Percentiles rank a stretch among this genome's conserved stretches.
These are phyloP conservation scores for Halictus ligatus DNA, from an alignment of 2,888 invertebrate species.

Conservation along the genomic window DNA sequence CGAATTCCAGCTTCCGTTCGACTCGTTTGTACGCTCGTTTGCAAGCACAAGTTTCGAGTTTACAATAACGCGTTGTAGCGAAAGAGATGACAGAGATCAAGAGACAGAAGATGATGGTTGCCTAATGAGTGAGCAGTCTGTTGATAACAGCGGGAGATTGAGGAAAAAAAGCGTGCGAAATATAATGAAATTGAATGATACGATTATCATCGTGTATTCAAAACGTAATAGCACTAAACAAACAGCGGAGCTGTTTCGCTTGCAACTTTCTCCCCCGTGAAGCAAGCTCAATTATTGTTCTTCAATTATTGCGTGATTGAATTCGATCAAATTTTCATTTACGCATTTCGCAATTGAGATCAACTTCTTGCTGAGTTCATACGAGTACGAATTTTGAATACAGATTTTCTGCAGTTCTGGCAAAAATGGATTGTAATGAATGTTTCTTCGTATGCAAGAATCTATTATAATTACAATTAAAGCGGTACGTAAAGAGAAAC, in stretches of 20 bases:
- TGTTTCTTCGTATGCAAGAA: neutral
- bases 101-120: neutral
- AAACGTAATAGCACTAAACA: neutral
- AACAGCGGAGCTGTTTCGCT: neutral
- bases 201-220: neutral
- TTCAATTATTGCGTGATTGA: neutral
- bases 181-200: constrained; percentile 3
- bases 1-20: neutral
- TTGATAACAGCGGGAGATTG: neutral
- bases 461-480: neutral
- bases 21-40: neutral
- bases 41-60: neutral
- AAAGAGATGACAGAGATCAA: neutral
- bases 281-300: neutral
- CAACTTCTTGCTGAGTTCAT: too few relatives aligned
- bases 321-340: too few relatives aligned
- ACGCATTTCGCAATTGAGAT: neutral
- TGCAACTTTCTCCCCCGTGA: neutral
- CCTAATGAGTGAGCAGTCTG: neutral
- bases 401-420: neutral
- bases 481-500: neutral
- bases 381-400: too few relatives aligned
- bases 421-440: neutral
- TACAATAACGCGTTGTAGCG: neutral
- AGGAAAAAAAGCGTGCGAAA: neutral